Evolutionary conservation across 1,140 invertebrate genomes (phyloP).

Genomic region (Meteorus sp.): DNA sequence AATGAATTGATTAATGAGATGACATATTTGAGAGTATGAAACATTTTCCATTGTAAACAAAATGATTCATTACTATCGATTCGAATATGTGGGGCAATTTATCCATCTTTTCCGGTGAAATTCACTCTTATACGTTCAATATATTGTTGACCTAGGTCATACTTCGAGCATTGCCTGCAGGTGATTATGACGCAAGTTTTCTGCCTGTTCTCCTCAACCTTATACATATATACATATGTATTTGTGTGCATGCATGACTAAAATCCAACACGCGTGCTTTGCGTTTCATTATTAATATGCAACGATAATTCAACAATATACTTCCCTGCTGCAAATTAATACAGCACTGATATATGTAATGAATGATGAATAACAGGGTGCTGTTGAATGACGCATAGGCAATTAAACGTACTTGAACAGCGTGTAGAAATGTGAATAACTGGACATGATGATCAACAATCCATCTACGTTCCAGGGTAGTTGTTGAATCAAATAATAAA

Average conservation of each 20-base stretch:
- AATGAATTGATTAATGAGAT: no score
- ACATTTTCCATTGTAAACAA: no score
- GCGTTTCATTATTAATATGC: not conserved
- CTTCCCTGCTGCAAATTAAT: slow-evolving; percentile 12
- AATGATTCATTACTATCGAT: no score
- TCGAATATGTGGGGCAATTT: not conserved
- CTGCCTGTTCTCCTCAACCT: not conserved
- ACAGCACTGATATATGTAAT: not conserved
- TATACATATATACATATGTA: not conserved
- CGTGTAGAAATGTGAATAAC: no score
- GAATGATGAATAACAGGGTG: not conserved
- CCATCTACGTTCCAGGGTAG: no score
- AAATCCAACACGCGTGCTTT: not conserved
- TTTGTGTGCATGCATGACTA: slow-evolving; percentile 5
- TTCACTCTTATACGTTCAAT: no score
- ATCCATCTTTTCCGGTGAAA: not conserved
- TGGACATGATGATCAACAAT: no score
- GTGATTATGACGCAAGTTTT: slow-evolving; percentile 33
- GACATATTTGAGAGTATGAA: no score
- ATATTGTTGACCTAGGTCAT: slow-evolving; percentile 37
- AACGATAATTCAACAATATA: slow-evolving; percentile 22
- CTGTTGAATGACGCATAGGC: no score
- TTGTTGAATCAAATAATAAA: no score
- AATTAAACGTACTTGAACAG: no score
- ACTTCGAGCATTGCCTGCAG: slow-evolving; percentile 37